Evolutionary conservation across 2,888 invertebrate genomes (phyloP).

Genomic region (Hypercompe scribonia): DNA sequence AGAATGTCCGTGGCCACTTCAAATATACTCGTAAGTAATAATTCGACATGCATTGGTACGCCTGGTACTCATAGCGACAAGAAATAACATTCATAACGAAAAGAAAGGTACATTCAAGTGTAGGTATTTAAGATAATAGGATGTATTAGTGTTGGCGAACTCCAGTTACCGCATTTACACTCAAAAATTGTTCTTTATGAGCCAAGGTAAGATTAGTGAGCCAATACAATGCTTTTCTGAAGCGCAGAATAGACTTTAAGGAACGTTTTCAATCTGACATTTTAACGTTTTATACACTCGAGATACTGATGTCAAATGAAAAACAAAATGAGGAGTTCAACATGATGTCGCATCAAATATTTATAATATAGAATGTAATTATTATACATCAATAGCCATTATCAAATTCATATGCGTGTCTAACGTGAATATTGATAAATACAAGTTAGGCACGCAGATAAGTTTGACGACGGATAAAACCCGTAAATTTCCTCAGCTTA

Average conservation of each 20-base stretch:
- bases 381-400: conserved; percentile 2
- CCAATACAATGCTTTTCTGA: background rate
- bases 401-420: conserved; percentile 3
- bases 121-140: too few species aligned
- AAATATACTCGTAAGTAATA: too few species aligned
- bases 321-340: background rate
- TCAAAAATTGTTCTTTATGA: too few species aligned
- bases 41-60: too few species aligned
- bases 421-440: conserved; percentile 7
- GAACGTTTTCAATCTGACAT: background rate
- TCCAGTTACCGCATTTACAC: too few species aligned
- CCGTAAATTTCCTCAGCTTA: conserved; percentile 10
- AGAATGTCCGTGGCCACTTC: too few species aligned
- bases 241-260: too few species aligned
- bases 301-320: background rate
- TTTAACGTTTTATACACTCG: background rate
- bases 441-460: background rate
- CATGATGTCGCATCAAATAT: background rate
- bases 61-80: too few species aligned
- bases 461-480: conserved; percentile 3
- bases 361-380: background rate
- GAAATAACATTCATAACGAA: too few species aligned
- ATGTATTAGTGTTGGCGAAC: too few species aligned
- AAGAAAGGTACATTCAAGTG: too few species aligned
- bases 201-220: background rate